Evolutionary conservation across 2,113 vertebrate species (phyloP), one percentile per base, ranked within the genome.

Genomic region (Cyanoliseus patagonus): DNA sequence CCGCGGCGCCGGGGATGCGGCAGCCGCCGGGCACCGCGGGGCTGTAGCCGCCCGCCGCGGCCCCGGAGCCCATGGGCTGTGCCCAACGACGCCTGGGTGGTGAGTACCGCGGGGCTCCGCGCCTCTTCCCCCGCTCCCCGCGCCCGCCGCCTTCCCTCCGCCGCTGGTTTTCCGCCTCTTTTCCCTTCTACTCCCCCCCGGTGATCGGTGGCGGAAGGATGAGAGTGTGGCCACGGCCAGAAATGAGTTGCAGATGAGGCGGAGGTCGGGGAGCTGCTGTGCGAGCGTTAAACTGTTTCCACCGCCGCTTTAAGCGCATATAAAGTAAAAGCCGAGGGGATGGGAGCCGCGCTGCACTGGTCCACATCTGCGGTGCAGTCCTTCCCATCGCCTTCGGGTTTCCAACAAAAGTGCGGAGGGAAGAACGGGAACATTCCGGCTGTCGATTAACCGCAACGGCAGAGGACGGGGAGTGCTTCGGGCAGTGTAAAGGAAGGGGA

Each of bases 171-270:
- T 69, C 84, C 69, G 15, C 64, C 66, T 62, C 41, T 64, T 68
- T 47, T 14, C 24, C 85, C 15, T 10, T 10, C 53, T 27, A 11
- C 12, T 15, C 35, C 8, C 41, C 27, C 24, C 42, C 22, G 39
- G 72, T 46, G 91, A 94, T 86, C 41, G 93, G 84, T 76, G 82
- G 92, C 89, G 74, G 95, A 89, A 90, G 92, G 95, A 88, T 69
- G 96, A 93, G 94, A 68, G 61, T 78, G 67, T 85, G 11, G 85
- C 83, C 86, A 14, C 51, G 88, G 88, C 78, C 62, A 92, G 81
- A 78, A 95, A 97, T 94, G 15, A 25, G 44, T 88, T 83, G 79
- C 97, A 96, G 96, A 95, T 92, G 96, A 92, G 88, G 82, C 13
- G 23, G 59, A 25, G 59, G 59, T 8, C 70, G 55, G 88, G 18